Evolutionary conservation across 1,140 invertebrate species (phyloP).

Genomic region (Varroa destructor): DNA sequence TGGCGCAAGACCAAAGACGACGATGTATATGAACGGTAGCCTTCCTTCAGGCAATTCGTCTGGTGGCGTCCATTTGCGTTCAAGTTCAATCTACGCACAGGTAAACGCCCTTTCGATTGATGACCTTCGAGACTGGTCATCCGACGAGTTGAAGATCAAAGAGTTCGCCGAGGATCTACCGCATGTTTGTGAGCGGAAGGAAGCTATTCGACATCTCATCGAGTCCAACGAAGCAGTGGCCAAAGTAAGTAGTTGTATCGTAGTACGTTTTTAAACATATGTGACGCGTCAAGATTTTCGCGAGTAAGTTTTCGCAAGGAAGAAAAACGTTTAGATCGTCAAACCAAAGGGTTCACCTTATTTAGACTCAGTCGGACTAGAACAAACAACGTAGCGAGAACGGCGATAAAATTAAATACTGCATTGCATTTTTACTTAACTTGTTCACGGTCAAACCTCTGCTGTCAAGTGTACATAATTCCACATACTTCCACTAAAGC

Average conservation of each 20-base stretch:
- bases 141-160: slow-evolving; percentile 16
- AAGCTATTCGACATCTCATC: not conserved
- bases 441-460: no score
- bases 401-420: not conserved
- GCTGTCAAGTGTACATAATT: no score
- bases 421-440: not conserved
- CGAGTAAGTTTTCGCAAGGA: not conserved
- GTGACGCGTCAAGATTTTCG: not conserved
- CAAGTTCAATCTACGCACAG: not conserved
- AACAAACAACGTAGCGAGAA: not conserved
- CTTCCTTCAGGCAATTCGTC: no score
- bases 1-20: not conserved
- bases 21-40: slow-evolving; percentile 18
- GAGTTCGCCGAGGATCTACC: slow-evolving; percentile 2
- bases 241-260: not conserved
- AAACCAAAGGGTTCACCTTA: not conserved
- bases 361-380: not conserved
- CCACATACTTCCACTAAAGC: no score
- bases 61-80: not conserved
- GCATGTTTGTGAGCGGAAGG: not conserved
- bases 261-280: not conserved
- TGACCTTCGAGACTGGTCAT: slow-evolving; percentile 2
- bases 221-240: slow-evolving; percentile 9
- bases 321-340: not conserved
- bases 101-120: slow-evolving; percentile 7